These are phyloP conservation scores for Girardia tigrina DNA, from an alignment of 2,888 invertebrate species.

Conservation along the genomic window DNA sequence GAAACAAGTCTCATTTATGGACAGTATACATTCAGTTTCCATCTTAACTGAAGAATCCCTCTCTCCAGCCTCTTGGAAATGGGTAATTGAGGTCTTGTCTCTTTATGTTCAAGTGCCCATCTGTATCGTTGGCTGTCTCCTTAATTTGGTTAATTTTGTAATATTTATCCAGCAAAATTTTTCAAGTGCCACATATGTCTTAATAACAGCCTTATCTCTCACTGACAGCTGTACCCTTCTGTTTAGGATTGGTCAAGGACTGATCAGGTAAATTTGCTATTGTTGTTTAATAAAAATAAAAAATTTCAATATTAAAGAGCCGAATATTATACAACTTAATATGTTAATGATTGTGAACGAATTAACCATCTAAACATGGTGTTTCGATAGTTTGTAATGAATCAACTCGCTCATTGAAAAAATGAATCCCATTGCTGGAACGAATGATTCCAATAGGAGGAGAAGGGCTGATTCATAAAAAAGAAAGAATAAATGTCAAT, in stretches of 20 bases:
- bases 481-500: too few relatives aligned
- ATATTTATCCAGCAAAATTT: conserved; percentile 29
- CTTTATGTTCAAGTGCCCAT: conserved; percentile 29
- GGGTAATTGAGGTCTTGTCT: background rate
- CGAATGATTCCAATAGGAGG: too few relatives aligned
- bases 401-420: too few relatives aligned
- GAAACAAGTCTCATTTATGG: background rate
- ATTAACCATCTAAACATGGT: too few relatives aligned
- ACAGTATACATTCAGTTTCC: background rate
- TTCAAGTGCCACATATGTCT: conserved; percentile 33
- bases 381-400: too few relatives aligned
- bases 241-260: conserved; percentile 19
- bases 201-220: conserved; percentile 32
- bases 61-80: background rate
- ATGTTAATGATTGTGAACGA: too few relatives aligned
- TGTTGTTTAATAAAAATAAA: too few relatives aligned
- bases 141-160: conserved; percentile 30
- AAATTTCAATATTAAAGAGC: too few relatives aligned
- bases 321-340: too few relatives aligned
- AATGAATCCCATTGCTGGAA: too few relatives aligned
- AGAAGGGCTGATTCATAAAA: too few relatives aligned
- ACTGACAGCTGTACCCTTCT: conserved; percentile 27
- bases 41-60: background rate
- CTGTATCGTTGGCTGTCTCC: conserved; percentile 28
- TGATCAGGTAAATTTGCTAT: conserved; percentile 21